These are phyloP conservation scores for Cryptoprocta ferox DNA, from an alignment of 2,797 vertebrate genomes.

Conservation along the genomic window DNA sequence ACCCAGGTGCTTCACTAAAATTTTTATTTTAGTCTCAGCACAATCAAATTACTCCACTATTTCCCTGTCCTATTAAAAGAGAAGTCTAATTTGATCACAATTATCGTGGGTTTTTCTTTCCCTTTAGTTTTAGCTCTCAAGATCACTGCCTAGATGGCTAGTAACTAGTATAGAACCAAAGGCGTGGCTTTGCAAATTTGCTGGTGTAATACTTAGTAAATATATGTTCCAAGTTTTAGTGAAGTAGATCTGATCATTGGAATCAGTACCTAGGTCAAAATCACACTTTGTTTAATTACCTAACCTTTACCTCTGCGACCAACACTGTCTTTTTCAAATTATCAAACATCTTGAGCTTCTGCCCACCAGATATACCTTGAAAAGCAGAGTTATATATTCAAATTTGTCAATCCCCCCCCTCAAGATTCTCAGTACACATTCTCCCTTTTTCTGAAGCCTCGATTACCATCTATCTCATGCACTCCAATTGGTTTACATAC, in stretches of 20 bases:
- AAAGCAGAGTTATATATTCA: constrained; percentile 11
- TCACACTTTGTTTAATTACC: constrained; percentile 13
- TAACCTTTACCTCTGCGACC: constrained; percentile 22
- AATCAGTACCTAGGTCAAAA: constrained; percentile 19
- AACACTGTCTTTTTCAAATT: constrained; percentile 39
- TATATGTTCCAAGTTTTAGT: neutral
- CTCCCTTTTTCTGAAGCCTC: neutral
- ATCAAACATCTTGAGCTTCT: neutral
- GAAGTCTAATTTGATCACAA: neutral
- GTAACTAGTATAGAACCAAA: neutral
- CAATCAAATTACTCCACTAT: neutral
- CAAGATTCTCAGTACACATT: neutral
- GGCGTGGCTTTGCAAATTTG: neutral
- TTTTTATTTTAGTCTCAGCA: neutral
- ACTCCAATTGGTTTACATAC: neutral
- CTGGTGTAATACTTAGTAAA: neutral
- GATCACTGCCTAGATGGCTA: neutral
- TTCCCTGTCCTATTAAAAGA: neutral
- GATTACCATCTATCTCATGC: neutral
- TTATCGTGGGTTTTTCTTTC: neutral
- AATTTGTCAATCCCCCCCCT: neutral
- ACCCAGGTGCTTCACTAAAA: neutral
- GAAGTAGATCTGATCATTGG: neutral
- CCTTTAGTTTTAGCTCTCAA: neutral
- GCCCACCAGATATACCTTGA: neutral